These are phyloP conservation scores for Akabosia matsudoensis DNA, from an alignment of 1,140 invertebrate species.

Conservation along the genomic window DNA sequence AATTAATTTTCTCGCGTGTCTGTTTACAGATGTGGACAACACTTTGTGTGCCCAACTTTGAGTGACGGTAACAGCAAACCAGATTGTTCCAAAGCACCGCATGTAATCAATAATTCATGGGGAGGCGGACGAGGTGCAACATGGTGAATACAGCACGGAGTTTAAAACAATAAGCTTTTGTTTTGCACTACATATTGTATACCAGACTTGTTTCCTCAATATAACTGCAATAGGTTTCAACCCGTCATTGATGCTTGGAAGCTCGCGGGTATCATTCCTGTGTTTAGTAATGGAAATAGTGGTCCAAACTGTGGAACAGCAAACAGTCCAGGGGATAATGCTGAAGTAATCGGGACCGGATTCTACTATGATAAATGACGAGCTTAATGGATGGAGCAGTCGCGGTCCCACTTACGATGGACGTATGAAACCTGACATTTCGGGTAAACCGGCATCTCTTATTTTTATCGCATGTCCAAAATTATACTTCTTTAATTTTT, in stretches of 20 bases:
- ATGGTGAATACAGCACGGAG: neutral
- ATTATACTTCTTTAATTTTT: no score
- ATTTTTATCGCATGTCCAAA: no score
- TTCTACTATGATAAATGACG: neutral
- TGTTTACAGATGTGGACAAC: slow-evolving; percentile 21
- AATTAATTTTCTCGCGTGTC: no score
- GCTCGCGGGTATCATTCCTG: slow-evolving; percentile 24
- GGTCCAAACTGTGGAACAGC: neutral
- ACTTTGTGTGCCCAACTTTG: neutral
- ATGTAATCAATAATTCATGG: slow-evolving; percentile 12
- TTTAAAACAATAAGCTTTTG: no score
- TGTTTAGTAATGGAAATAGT: slow-evolving; percentile 35
- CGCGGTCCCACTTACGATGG: slow-evolving; percentile 23
- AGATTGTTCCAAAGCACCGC: slow-evolving; percentile 28
- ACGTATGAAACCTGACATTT: slow-evolving; percentile 33
- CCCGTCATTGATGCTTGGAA: slow-evolving; percentile 22
- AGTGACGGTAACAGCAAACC: neutral
- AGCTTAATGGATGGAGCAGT: slow-evolving; percentile 5
- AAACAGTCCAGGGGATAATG: neutral
- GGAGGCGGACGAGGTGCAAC: neutral
- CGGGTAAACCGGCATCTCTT: neutral
- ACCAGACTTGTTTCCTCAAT: neutral
- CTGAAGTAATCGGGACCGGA: neutral
- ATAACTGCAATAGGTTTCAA: neutral
- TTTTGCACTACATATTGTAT: no score